A percentile compares a stretch with the other conserved stretches of the same genome.
These are phyloP conservation scores for Recurvirostra avosetta DNA, from an alignment of 2,113 vertebrate species.

Conservation along the genomic window DNA sequence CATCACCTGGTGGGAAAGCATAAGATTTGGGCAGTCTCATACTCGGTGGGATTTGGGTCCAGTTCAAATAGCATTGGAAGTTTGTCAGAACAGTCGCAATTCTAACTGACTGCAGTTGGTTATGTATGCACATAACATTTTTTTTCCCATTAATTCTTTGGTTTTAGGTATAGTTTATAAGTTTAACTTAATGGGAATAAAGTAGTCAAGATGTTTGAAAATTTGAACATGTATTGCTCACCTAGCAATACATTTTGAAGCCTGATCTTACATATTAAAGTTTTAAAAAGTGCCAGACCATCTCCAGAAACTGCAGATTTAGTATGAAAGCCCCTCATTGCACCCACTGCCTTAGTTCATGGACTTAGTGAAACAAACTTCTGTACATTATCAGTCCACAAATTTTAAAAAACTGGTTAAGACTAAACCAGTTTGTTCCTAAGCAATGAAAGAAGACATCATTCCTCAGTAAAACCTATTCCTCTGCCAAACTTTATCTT, in stretches of 20 bases:
- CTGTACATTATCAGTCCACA: neutral
- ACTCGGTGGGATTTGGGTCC: neutral
- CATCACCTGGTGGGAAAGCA: rapidly evolving
- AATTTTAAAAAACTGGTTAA: neutral
- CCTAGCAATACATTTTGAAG: neutral
- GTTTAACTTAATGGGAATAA: neutral
- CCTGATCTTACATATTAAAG: neutral
- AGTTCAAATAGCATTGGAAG: neutral
- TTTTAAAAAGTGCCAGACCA: neutral
- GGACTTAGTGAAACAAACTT: neutral
- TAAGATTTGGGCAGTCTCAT: neutral
- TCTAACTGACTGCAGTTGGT: neutral
- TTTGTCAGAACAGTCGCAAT: neutral
- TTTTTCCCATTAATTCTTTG: neutral
- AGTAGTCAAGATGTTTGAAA: neutral
- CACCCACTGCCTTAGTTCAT: neutral
- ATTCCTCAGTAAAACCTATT: neutral
- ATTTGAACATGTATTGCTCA: neutral
- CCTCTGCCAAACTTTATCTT: neutral
- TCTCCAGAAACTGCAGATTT: neutral
- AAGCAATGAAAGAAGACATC: neutral
- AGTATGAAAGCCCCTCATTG: neutral
- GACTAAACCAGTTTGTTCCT: neutral
- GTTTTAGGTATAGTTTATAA: neutral
- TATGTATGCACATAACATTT: neutral